Conservation (phyloP, 2,888 invertebrate species). For the Chaetogeoica ovagalla region DNA sequence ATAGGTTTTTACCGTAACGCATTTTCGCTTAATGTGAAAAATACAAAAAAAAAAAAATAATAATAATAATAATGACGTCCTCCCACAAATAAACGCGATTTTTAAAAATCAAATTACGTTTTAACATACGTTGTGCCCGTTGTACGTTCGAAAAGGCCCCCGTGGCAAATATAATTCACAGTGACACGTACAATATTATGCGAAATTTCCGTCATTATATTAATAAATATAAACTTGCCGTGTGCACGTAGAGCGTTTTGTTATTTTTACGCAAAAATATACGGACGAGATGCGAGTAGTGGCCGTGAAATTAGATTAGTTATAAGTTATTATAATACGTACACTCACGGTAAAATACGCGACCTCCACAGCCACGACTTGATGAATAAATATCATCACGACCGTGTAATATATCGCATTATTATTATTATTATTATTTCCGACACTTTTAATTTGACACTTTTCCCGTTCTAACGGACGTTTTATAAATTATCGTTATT, state of each 20-base stretch:
- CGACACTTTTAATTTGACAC: slow-evolving; percentile 10
- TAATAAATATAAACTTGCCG: no score
- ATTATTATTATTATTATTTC: neutral
- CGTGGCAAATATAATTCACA: no score
- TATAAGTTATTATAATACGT: neutral
- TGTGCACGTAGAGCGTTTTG: neutral
- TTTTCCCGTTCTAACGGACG: neutral
- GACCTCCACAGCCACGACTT: neutral
- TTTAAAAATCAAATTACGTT: no score
- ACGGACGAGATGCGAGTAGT: neutral
- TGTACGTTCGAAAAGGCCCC: no score
- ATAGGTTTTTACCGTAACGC: no score
- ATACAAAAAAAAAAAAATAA: no score
- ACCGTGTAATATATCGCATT: slow-evolving; percentile 1
- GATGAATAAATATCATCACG: slow-evolving; percentile 26
- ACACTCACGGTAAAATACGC: neutral
- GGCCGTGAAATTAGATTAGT: slow-evolving; percentile 28
- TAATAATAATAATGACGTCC: no score
- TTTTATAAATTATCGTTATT: neutral
- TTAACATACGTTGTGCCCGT: no score
- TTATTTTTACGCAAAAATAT: slow-evolving; percentile 9
- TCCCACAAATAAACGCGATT: no score
- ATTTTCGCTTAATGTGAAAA: no score
- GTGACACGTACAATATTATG: no score
- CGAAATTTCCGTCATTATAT: no score